A percentile compares a stretch with the other conserved stretches of the same genome.
phyloP scores from a whole-genome alignment of 2,113 vertebrate species.

The Brachyhypopomus gauderio region DNA sequence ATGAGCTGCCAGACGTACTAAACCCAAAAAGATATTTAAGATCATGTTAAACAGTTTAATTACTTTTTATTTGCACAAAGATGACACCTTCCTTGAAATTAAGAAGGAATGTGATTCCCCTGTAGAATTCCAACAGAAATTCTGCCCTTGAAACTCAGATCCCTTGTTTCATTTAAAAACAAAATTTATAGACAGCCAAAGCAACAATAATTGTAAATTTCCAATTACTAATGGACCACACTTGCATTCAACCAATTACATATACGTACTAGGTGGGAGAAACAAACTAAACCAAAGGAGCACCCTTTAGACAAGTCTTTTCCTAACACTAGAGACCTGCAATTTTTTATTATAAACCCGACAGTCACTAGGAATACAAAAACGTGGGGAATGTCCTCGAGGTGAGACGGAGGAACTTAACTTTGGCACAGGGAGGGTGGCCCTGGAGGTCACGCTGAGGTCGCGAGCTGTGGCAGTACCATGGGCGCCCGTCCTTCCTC shows the following conservation, averaged over 20 bases:
- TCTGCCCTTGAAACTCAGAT: neutral
- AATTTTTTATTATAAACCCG: slow-evolving; percentile 57
- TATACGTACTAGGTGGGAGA: slow-evolving; percentile 24
- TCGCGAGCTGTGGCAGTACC: slow-evolving; percentile 55
- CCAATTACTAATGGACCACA: neutral
- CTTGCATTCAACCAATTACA: neutral
- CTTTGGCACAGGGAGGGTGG: slow-evolving; percentile 75
- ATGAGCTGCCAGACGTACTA: neutral
- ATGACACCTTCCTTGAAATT: too few relatives aligned
- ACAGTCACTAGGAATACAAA: slow-evolving; percentile 58
- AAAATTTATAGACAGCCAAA: neutral
- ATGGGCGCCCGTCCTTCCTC: slow-evolving; percentile 48
- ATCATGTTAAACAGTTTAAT: too few relatives aligned
- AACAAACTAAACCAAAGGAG: slow-evolving; percentile 32
- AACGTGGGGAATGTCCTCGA: slow-evolving; percentile 39
- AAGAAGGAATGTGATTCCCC: too few relatives aligned
- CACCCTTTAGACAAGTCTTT: slow-evolving; percentile 50
- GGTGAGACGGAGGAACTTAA: slow-evolving; percentile 66
- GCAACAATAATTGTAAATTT: neutral
- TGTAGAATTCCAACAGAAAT: neutral
- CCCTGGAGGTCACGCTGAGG: slow-evolving; percentile 45
- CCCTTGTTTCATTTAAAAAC: neutral
- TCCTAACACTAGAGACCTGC: slow-evolving; percentile 41
- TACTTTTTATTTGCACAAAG: too few relatives aligned
- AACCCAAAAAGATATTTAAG: too few relatives aligned